A percentile compares a stretch with the other conserved stretches of the same genome.
Evolutionary conservation across 2,797 vertebrate genomes (phyloP).

Genomic region (Iguana delicatissima): DNA sequence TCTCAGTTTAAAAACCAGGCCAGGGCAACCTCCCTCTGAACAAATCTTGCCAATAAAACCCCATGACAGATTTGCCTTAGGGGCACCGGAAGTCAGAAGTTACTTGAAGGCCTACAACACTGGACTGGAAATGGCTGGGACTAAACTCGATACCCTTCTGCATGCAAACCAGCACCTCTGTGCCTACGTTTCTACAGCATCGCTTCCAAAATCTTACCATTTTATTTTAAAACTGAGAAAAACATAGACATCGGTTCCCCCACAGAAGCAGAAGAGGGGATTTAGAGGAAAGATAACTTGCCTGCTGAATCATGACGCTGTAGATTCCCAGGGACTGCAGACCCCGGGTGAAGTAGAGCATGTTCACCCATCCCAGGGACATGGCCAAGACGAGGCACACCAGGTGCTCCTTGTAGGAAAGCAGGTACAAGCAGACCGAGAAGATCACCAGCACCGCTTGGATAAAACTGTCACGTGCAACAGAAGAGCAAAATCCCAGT

Average conservation of each 20-base stretch:
- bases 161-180: too few relatives aligned
- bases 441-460: slow-evolving; percentile 84
- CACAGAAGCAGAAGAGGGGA: neutral
- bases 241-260: neutral
- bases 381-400: slow-evolving; percentile 85
- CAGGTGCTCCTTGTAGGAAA: slow-evolving; percentile 84
- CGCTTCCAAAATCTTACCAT: too few relatives aligned
- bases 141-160: too few relatives aligned
- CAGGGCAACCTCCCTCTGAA: too few relatives aligned
- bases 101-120: too few relatives aligned
- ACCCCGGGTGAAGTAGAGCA: slow-evolving; percentile 86
- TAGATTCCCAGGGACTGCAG: slow-evolving; percentile 88
- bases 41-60: too few relatives aligned
- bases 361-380: slow-evolving; percentile 86
- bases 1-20: too few relatives aligned
- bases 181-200: too few relatives aligned
- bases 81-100: too few relatives aligned
- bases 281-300: slow-evolving; percentile 45
- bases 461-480: slow-evolving; percentile 82
- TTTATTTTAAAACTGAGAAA: too few relatives aligned
- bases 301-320: slow-evolving; percentile 88
- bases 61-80: too few relatives aligned
- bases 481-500: slow-evolving; percentile 46
- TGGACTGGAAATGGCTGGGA: too few relatives aligned
- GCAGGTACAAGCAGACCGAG: slow-evolving; percentile 84